Percentiles rank a stretch among this genome's conserved stretches.
Evolutionary conservation across 2,113 vertebrate species (phyloP).

Genomic region (Megaptera novaeangliae): DNA sequence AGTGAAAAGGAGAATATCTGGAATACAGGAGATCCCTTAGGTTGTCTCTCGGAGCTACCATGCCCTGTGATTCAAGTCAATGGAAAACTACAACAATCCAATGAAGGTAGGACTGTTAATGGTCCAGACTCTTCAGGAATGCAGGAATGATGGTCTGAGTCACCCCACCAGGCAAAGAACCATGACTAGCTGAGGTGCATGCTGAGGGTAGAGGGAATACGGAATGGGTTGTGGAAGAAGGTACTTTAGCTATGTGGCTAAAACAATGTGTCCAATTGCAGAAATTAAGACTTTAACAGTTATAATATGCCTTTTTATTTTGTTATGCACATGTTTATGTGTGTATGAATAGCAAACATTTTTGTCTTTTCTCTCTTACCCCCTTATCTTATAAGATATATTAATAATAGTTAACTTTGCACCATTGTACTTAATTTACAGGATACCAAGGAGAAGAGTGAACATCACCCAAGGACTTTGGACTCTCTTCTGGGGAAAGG

Average conservation of each 20-base stretch:
- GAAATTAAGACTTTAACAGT: neutral
- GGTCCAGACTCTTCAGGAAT: neutral
- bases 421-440: neutral
- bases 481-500: neutral
- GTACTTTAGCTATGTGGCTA: neutral
- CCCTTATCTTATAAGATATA: neutral
- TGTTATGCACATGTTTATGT: neutral
- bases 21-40: neutral
- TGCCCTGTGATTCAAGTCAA: neutral
- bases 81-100: neutral
- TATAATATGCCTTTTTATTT: neutral
- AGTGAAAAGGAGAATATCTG: neutral
- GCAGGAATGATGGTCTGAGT: neutral
- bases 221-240: neutral
- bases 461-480: neutral
- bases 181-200: neutral
- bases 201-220: neutral
- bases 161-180: neutral
- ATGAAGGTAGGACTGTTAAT: neutral
- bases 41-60: neutral
- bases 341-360: neutral
- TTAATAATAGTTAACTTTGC: neutral
- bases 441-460: neutral
- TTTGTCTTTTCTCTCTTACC: neutral
- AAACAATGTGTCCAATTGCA: neutral